Conservation (phyloP, 2,888 invertebrate genomes). For the Erebia epiphron region DNA sequence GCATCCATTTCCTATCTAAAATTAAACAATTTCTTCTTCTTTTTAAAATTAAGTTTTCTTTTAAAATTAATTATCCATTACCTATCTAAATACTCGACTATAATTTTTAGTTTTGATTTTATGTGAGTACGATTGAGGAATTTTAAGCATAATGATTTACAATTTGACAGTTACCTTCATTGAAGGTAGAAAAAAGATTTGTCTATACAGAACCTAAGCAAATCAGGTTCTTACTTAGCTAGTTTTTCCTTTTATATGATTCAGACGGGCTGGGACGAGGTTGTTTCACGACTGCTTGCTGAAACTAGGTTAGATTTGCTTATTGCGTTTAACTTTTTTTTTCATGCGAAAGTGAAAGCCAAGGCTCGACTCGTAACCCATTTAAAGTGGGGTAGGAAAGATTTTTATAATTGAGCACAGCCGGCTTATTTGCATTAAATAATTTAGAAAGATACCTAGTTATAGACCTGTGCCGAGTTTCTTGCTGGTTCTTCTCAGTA, state of each 20-base stretch:
- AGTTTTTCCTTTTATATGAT: constrained; percentile 19
- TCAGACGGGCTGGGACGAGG: constrained; percentile 30
- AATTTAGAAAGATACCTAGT: constrained; percentile 1
- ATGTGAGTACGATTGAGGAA: no score
- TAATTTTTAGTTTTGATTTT: no score
- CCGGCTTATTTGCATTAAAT: constrained; percentile 27
- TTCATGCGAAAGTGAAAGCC: constrained; percentile 36
- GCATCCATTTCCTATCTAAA: no score
- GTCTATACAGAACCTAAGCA: constrained; percentile 2
- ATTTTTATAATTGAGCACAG: constrained; percentile 34
- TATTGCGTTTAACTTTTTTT: constrained; percentile 41
- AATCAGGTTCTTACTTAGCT: constrained; percentile 6
- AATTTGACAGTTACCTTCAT: no score
- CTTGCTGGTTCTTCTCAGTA: no score
- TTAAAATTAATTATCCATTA: no score
- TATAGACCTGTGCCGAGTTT: no score
- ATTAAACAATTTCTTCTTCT: no score
- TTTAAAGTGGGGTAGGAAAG: constrained; percentile 36
- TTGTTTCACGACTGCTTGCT: constrained; percentile 43
- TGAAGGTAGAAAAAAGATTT: no score
- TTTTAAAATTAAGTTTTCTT: no score
- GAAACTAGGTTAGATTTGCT: constrained; percentile 48
- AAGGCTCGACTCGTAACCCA: constrained; percentile 37
- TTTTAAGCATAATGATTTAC: no score
- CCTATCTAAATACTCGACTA: no score